Conservation (phyloP, 2,888 invertebrate species). For the Phyllotreta cruciferae region DNA sequence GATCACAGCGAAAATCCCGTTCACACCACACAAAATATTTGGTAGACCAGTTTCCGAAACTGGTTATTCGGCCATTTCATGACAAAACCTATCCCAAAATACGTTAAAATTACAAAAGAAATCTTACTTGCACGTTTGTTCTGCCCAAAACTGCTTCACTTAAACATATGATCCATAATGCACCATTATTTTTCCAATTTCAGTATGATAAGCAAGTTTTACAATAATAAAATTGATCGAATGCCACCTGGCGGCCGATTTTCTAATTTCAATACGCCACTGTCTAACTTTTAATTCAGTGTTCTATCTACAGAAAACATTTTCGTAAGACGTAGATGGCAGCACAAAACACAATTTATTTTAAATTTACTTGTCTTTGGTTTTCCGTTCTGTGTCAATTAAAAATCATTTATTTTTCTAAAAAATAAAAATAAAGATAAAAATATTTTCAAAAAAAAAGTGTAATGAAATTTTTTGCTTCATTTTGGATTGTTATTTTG, state of each 20-base stretch:
- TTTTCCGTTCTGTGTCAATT: no score
- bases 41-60: conserved; percentile 47
- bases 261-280: neutral
- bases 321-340: no score
- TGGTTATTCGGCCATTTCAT: conserved; percentile 39
- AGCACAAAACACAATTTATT: no score
- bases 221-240: conserved; percentile 43
- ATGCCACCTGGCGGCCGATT: conserved; percentile 37
- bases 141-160: conserved; percentile 44
- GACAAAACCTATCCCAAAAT: neutral
- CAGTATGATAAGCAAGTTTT: conserved; percentile 49
- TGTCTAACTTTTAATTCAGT: neutral
- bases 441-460: no score
- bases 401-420: no score
- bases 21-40: conserved; percentile 53
- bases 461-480: no score
- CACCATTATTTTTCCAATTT: conserved; percentile 49
- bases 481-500: no score
- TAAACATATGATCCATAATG: conserved; percentile 51
- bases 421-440: no score
- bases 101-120: conserved; percentile 20
- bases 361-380: no score
- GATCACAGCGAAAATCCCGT: conserved; percentile 50
- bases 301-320: neutral
- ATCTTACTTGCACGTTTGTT: conserved; percentile 45